These are phyloP conservation scores for Trogon melanurus DNA, from an alignment of 2,113 vertebrate genomes.

Conservation along the genomic window DNA sequence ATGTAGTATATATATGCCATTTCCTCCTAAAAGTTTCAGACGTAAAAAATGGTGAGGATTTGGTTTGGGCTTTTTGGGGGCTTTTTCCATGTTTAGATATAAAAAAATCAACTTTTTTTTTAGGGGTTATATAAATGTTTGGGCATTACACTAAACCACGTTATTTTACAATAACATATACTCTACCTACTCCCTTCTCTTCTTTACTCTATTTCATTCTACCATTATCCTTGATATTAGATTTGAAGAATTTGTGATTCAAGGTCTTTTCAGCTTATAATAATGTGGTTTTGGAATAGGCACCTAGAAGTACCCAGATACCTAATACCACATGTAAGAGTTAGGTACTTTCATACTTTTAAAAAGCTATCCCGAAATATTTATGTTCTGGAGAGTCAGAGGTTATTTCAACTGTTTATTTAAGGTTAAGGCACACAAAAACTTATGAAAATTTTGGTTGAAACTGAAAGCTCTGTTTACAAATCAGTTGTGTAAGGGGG, in stretches of 20 bases:
- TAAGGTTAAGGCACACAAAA: not conserved
- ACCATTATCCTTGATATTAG: not conserved
- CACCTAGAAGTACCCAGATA: not conserved
- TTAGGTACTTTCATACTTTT: not conserved
- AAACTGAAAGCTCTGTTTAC: not conserved
- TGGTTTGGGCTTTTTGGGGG: not conserved
- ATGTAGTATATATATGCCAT: not conserved
- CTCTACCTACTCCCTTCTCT: not conserved
- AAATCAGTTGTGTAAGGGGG: not conserved
- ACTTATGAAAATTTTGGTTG: not conserved
- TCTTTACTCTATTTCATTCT: not conserved
- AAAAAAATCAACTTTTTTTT: not conserved
- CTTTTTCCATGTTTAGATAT: not conserved
- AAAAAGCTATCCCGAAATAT: not conserved
- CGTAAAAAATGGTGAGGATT: not conserved
- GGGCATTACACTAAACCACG: not conserved
- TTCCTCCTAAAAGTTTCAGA: not conserved
- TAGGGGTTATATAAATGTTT: not conserved
- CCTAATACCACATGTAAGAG: not conserved
- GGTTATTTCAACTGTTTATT: not conserved
- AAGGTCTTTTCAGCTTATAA: not conserved
- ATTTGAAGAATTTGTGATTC: not conserved
- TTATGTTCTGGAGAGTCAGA: not conserved
- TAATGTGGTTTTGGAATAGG: not conserved
- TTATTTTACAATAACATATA: not conserved